Evolutionary conservation across 2,888 invertebrate species (phyloP).

Genomic region (Heliconius hortense): DNA sequence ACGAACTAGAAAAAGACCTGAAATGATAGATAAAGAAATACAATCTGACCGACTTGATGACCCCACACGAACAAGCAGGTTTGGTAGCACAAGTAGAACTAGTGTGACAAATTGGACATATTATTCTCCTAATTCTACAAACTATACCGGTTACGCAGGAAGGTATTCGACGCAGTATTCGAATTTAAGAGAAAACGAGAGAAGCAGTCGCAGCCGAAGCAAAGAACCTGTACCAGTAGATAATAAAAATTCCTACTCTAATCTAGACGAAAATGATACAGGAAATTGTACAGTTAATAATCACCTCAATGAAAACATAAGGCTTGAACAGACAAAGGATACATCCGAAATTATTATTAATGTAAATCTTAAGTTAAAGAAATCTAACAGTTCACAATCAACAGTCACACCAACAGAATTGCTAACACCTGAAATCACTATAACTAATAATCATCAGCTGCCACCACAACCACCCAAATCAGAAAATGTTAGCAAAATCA

Average conservation of each 20-base stretch:
- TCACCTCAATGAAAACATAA: slow-evolving; percentile 50
- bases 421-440: slow-evolving; percentile 70
- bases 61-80: slow-evolving; percentile 84
- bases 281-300: slow-evolving; percentile 46
- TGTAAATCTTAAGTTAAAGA: slow-evolving; percentile 73
- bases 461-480: slow-evolving; percentile 78
- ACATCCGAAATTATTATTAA: slow-evolving; percentile 73
- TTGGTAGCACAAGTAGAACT: slow-evolving; percentile 81
- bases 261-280: slow-evolving; percentile 54
- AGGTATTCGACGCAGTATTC: slow-evolving; percentile 75
- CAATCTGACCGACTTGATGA: slow-evolving; percentile 89
- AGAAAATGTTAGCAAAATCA: slow-evolving; percentile 62
- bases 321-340: slow-evolving; percentile 69
- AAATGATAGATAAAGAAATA: slow-evolving; percentile 86
- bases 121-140: slow-evolving; percentile 75
- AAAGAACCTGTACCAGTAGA: slow-evolving; percentile 64
- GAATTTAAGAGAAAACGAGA: slow-evolving; percentile 65
- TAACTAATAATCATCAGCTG: slow-evolving; percentile 71
- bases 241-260: slow-evolving; percentile 46
- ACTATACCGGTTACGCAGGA: slow-evolving; percentile 74
- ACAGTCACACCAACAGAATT: slow-evolving; percentile 56
- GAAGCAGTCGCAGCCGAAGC: slow-evolving; percentile 68
- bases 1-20: slow-evolving; percentile 79
- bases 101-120: slow-evolving; percentile 84
- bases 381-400: slow-evolving; percentile 60